Evolutionary conservation across 2,888 invertebrate species (phyloP).

Genomic region (Heterodera filipjevi): DNA sequence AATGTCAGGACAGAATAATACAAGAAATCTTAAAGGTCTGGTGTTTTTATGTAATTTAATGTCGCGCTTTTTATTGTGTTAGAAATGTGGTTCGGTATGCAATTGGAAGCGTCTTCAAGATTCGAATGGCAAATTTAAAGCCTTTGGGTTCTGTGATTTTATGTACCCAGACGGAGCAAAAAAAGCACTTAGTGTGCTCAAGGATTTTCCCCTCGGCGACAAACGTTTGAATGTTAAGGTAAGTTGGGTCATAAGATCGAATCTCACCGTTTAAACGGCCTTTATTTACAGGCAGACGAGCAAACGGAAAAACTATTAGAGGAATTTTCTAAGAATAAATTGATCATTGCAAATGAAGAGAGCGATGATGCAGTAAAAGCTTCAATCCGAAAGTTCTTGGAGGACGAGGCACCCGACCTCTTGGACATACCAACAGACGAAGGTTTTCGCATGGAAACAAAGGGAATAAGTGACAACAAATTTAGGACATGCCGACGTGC

Average conservation of each 20-base stretch:
- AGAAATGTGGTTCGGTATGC: constrained; percentile 88
- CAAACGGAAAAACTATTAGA: constrained; percentile 32
- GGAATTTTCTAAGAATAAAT: constrained; percentile 13
- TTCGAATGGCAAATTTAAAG: constrained; percentile 73
- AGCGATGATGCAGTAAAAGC: constrained; percentile 5
- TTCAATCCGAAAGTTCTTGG: constrained; percentile 5
- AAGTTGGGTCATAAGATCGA: background rate
- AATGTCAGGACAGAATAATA: constrained; percentile 92
- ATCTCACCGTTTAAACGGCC: background rate
- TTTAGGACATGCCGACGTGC: background rate
- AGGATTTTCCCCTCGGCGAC: constrained; percentile 88
- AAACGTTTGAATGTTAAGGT: constrained; percentile 83
- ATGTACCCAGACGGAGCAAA: constrained; percentile 92
- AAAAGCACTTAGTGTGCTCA: constrained; percentile 84
- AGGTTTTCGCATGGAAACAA: background rate
- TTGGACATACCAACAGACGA: constrained; percentile 15
- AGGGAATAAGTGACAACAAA: background rate
- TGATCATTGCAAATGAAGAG: background rate
- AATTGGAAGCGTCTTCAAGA: constrained; percentile 95
- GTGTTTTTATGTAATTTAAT: background rate
- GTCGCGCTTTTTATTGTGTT: constrained; percentile 26
- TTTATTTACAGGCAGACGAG: constrained; percentile 30
- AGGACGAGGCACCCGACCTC: constrained; percentile 22
- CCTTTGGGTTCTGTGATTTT: constrained; percentile 97
- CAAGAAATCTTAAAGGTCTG: constrained; percentile 78